Evolutionary conservation across 2,797 vertebrate genomes (phyloP).

Genomic region (Catostomus latipinnis): DNA sequence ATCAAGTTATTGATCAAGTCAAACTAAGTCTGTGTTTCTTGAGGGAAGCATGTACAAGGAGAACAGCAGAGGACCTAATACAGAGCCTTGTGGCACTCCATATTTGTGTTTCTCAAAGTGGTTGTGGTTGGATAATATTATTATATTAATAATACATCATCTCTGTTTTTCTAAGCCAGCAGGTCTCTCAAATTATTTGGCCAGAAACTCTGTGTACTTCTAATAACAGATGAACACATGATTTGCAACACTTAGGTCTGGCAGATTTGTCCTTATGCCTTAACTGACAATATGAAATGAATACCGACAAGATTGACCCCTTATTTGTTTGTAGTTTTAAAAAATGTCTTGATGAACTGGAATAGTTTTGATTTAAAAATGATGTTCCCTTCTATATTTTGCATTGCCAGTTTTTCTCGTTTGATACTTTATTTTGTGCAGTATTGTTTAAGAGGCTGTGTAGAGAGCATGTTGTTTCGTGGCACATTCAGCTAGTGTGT

Average conservation of each 20-base stretch:
- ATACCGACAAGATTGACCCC: constrained; percentile 23
- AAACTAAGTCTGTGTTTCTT: no score
- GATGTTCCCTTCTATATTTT: constrained; percentile 30
- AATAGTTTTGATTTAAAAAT: constrained; percentile 45
- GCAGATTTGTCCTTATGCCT: constrained; percentile 35
- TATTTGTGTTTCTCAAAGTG: no score
- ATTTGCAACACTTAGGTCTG: constrained; percentile 15
- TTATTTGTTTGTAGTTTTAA: constrained; percentile 26
- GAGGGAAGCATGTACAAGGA: no score
- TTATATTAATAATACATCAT: constrained; percentile 17
- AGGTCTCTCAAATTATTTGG: constrained; percentile 10
- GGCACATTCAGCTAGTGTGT: constrained; percentile 12
- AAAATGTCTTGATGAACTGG: constrained; percentile 1
- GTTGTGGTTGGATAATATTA: not conserved
- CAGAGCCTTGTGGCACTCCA: no score
- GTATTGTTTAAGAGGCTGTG: constrained; percentile 33
- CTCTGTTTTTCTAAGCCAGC: constrained; percentile 24
- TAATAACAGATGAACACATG: constrained; percentile 21
- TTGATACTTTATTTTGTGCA: constrained; percentile 38
- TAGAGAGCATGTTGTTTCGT: constrained; percentile 50
- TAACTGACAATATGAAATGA: constrained; percentile 36
- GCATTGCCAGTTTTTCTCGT: constrained; percentile 31
- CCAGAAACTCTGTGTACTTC: not conserved
- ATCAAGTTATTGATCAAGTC: constrained; percentile 5
- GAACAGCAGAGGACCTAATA: no score